Conservation (phyloP, 2,113 vertebrate species). For the Microcebus griseorufus region DNA sequence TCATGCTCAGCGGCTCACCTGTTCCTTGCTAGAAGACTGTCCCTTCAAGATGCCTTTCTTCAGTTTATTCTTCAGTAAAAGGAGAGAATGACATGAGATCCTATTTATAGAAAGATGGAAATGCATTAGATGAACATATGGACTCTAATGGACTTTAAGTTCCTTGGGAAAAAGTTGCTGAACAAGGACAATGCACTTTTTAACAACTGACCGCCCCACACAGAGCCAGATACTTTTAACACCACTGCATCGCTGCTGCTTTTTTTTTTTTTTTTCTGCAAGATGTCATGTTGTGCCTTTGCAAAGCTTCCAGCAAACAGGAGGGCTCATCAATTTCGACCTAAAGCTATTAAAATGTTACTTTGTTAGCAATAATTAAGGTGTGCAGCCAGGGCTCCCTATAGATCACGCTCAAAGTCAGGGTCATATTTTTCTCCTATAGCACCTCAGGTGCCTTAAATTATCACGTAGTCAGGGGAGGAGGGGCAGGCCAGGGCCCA, state of each 20-base stretch:
- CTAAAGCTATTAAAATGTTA: constrained; percentile 78
- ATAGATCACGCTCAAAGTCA: constrained; percentile 27
- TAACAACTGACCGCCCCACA: neutral
- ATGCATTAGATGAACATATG: neutral
- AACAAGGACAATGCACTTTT: neutral
- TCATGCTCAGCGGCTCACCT: neutral
- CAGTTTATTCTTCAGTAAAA: neutral
- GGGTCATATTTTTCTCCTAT: constrained; percentile 52
- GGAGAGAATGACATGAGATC: neutral
- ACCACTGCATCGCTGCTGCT: neutral
- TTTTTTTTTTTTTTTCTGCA: neutral
- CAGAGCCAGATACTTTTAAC: neutral
- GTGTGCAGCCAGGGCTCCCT: constrained; percentile 61
- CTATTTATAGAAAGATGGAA: neutral
- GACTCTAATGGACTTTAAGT: neutral
- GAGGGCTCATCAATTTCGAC: constrained; percentile 67
- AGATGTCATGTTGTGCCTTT: constrained; percentile 46
- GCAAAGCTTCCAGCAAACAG: neutral
- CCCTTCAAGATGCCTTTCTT: neutral
- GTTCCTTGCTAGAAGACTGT: neutral
- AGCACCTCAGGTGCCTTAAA: constrained; percentile 60
- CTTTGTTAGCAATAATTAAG: constrained; percentile 83
- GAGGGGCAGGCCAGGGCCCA: too few relatives aligned
- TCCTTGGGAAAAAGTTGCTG: constrained; percentile 17
- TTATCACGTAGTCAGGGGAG: neutral